A percentile compares a stretch with the other conserved stretches of the same genome.
Evolutionary conservation across 2,797 vertebrate species (phyloP).

Genomic region (Philypnodon macrostomus): DNA sequence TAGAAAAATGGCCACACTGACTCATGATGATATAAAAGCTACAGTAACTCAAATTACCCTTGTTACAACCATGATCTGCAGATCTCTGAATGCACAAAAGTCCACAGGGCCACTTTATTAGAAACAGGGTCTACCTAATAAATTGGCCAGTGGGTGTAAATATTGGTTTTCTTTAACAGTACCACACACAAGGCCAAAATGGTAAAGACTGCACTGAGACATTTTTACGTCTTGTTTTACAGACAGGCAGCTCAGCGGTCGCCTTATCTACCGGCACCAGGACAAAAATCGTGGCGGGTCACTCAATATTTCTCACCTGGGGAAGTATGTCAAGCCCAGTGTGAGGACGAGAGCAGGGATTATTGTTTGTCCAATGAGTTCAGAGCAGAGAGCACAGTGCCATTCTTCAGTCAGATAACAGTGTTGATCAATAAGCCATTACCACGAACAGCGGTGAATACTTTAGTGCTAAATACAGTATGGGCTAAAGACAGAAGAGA

Average conservation of each 20-base stretch:
- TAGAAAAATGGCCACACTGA: no score
- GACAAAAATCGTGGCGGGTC: constrained; percentile 56
- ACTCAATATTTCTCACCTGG: constrained; percentile 63
- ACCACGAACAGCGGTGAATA: constrained; percentile 35
- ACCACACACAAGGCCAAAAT: constrained; percentile 25
- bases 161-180: constrained; percentile 8
- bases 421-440: constrained; percentile 61
- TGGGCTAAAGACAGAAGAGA: not conserved
- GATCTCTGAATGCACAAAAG: no score
- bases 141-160: not conserved
- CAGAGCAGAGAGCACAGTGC: constrained; percentile 30
- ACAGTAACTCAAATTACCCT: no score
- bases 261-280: constrained; percentile 57
- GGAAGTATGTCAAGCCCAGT: constrained; percentile 56
- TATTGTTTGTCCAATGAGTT: constrained; percentile 58
- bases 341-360: constrained; percentile 46
- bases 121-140: no score
- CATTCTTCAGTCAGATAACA: constrained; percentile 43
- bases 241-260: constrained; percentile 37
- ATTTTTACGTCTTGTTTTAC: constrained; percentile 70
- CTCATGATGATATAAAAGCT: no score
- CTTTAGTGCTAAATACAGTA: constrained; percentile 28
- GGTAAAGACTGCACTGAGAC: constrained; percentile 45
- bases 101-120: no score
- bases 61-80: no score